Conservation (phyloP, 2,113 vertebrate genomes). For the Ranitomeya variabilis region DNA sequence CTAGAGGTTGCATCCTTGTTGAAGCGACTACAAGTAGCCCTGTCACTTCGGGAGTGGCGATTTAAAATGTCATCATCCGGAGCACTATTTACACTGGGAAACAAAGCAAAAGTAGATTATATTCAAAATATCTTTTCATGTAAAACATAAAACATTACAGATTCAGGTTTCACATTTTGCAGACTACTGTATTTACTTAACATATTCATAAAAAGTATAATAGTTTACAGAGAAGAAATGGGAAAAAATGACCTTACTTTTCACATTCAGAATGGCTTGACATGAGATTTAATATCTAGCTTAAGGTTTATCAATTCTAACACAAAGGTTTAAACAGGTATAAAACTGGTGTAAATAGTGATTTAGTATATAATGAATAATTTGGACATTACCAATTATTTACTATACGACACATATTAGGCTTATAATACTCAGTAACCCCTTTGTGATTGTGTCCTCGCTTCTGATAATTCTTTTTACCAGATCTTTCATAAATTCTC, state of each 20-base stretch:
- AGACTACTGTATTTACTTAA: not conserved
- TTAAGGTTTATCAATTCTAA: too few species aligned
- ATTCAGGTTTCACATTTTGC: not conserved
- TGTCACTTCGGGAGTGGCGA: slow-evolving; percentile 74
- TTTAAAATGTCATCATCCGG: slow-evolving; percentile 81
- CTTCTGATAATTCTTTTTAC: too few species aligned
- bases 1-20: slow-evolving; percentile 74
- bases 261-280: not conserved
- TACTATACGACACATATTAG: not conserved
- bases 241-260: not conserved
- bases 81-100: slow-evolving; percentile 68
- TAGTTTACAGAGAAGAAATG: too few species aligned
- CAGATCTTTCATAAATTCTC: too few species aligned
- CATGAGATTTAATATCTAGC: too few species aligned
- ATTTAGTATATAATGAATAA: too few species aligned
- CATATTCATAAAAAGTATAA: not conserved
- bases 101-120: slow-evolving; percentile 46
- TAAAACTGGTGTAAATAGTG: too few species aligned
- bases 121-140: not conserved
- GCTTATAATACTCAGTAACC: not conserved
- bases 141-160: not conserved
- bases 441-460: too few species aligned
- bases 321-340: too few species aligned
- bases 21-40: slow-evolving; percentile 74
- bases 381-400: too few species aligned